Base-by-base conservation (phyloP, 37 sponge, comb jelly and placozoan genomes). In the Diacarnus erythraeanus region DNA sequence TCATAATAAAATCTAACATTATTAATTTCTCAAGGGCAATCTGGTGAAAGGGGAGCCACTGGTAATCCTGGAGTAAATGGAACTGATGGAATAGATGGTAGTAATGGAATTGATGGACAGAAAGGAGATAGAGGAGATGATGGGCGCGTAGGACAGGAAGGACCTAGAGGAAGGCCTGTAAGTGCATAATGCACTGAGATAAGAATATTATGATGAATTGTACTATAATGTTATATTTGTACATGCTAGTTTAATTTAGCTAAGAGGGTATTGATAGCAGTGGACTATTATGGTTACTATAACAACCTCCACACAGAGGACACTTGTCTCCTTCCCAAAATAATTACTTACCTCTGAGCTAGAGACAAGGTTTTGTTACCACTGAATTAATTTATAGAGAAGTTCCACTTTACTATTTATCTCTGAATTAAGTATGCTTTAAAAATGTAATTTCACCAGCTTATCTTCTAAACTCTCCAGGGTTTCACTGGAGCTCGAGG, bases 41-140 rank as follows among this genome's bases (percentile, higher is more conserved):
- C n/a, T n/a, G n/a, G n/a, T n/a, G n/a, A n/a, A n/a, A n/a, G n/a
- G n/a, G n/a, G n/a, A n/a, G n/a, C n/a, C n/a, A n/a, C n/a, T n/a
- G 73, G 73, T 27, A n/a, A 44, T 43, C 73, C 73, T 41, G 73
- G 73, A 38, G 30, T 2, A 25, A 44, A 44, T 38, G 73, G 73
- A 44, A 43, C 47, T 9, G 44, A 40, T 41, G 73, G 73, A 3
- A 38, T 30, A 26, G 30, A 40, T 0, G 73, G 73, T n/a, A 38
- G 3, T 44, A 44, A 72, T 41, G 73, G 73, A 42, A 72, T 30
- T n/a, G 44, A 42, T 41, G 73, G 73, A 17, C 31, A 20, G 22
- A 9, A 72, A 25, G 73, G 43, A 41, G 25, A 22, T 5, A 40
- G 1, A 18, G 73, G 73, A 5, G 34, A 36, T 34, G 26, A 59